Evolutionary conservation across 37 sponge, comb jelly and placozoan species (phyloP), one percentile per base, ranked within the genome.

Genomic region (Halisarca cf. caerulea): DNA sequence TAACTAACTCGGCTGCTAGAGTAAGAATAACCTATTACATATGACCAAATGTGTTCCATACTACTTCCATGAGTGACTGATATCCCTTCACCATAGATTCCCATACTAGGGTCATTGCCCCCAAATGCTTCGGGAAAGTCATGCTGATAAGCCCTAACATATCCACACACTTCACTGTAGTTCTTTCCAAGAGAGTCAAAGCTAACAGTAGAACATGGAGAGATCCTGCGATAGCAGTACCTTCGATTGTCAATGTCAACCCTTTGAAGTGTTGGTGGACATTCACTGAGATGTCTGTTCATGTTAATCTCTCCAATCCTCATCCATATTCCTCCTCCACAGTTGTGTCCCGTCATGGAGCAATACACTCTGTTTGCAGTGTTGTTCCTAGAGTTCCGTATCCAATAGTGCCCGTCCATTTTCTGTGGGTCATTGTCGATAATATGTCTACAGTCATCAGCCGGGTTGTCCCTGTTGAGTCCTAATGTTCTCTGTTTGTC

Each of bases 311-410:
- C 32, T 44, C 44, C 77, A 0, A 43, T 43, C 77, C 77, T 74
- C 77, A 74, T 74, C 77, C 77, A 74, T 23, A 74, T 44, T 37
- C 77, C 77, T 37, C 36, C 77, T 1, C 77, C 77, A 41, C 77
- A 74, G 77, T 33, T 43, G 77, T 74, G 44, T 43, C 77, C 77
- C 7, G 24, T n/a, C 15, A 41, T 33, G 21, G 17, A 74, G 77
- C 77, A 74, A 23, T 74, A 74, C 7, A 43, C 77, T 37, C 25
- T 43, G 45, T 20, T 43, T 37, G 77, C 8, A 40, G 32, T 43
- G 45, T 40, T n/a, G 6, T 7, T 23, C 7, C 7, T 39, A 8
- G 30, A 34, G 25, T 24, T 38, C 18, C 77, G 77, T 36, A 74
- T 38, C 77, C 77, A 74, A 7, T 74, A 74, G 41, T 38, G 23